Evolutionary conservation across 2,113 vertebrate species (phyloP), one percentile per base, ranked within the genome.

Genomic region (Taxidea taxus): DNA sequence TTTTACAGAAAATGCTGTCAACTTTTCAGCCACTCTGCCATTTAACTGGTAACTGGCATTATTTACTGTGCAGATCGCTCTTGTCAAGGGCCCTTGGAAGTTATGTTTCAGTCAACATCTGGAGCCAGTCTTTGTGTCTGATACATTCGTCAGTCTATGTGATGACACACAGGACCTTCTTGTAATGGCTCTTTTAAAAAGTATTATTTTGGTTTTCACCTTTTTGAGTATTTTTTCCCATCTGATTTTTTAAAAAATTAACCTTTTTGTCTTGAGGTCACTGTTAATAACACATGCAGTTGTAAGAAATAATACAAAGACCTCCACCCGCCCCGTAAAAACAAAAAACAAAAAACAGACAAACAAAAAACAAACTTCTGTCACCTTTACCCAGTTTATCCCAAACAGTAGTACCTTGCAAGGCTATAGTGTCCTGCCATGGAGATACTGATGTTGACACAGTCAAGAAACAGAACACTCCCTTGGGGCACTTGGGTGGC

Each of bases 161-260:
- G 74, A 89, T 80, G 62, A 93, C 80, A 75, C 47, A 74, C 29
- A 80, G 64, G 29, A 29, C 29, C 68, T 78, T 49, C 92, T n/a
- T 54, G 34, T 18, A 87, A 92, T 66, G 47, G 39, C 4, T 54
- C 1, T 90, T 90, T 77, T 60, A 74, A 49, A 66, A 72, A 23
- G 75, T 93, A 70, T 90, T 89, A 75, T 92, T 94, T 91, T 90
- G 56, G 7, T 78, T 97, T 96, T 90, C 51, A 78, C 70, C 21
- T 90, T 84, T 70, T 25, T 77, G 39, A 66, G 23, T 87, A 62
- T 37, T 51, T 77, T 78, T 94, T 68, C 16, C 54, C 56, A 91
- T 74, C 82, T 83, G 21, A 81, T 44, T 54, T 84, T 91, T 91
- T 87, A 4, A 18, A 58, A 81, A 81, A 75, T 66, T 62, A 84